phyloP scores from a whole-genome alignment of 2,888 invertebrate species.

The Cephus runcator region DNA sequence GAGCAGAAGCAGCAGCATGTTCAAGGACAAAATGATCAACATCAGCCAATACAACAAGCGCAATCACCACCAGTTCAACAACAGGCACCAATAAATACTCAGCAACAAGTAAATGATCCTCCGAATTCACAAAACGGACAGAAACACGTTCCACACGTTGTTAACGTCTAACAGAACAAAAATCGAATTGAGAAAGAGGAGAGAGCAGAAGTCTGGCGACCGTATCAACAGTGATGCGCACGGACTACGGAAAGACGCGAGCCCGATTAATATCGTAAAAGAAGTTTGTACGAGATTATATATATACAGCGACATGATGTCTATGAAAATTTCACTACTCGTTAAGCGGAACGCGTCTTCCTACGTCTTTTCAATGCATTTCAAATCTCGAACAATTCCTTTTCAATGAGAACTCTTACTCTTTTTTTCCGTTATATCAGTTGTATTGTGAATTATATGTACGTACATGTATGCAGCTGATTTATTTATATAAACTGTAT shows the following conservation, averaged over 20 bases:
- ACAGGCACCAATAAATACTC: neutral
- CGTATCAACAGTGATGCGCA: neutral
- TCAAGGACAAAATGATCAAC: conserved; percentile 20
- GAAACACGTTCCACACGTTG: conserved; percentile 24
- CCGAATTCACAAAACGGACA: conserved; percentile 12
- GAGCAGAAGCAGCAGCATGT: conserved; percentile 11
- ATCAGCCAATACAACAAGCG: conserved; percentile 32
- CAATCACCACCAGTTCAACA: conserved; percentile 8
- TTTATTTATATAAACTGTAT: neutral
- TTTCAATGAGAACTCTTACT: neutral
- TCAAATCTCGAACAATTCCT: neutral
- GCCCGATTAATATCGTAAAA: neutral
- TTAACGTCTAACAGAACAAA: conserved; percentile 23
- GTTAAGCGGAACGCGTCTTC: neutral
- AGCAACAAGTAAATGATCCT: neutral
- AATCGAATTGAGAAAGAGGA: neutral
- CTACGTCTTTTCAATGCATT: neutral
- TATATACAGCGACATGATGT: neutral
- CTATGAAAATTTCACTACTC: neutral
- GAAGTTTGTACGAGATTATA: neutral
- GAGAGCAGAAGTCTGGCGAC: neutral
- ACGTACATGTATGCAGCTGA: neutral
- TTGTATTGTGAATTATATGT: neutral
- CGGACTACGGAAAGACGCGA: neutral
- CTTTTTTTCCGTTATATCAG: neutral